Conservation (phyloP, 30 jellyfish, hydroid and myxozoan genomes). For the Morbakka virulenta region DNA sequence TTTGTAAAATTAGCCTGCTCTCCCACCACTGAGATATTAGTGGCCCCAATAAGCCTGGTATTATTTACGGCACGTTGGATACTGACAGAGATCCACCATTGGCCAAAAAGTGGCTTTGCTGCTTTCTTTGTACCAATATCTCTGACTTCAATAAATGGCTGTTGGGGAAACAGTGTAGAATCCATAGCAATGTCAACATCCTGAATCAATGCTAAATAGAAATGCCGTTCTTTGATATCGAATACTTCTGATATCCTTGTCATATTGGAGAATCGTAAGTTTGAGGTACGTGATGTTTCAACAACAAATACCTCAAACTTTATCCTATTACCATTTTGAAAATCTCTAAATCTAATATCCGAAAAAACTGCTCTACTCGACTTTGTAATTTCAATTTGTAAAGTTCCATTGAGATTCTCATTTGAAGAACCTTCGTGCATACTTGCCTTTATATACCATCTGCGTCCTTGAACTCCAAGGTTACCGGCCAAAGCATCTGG, state of each 20-base stretch:
- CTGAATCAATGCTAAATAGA: constrained; percentile 50
- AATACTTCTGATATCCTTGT: constrained; percentile 42
- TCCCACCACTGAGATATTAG: not conserved
- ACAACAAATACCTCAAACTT: constrained; percentile 33
- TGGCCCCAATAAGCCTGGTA: constrained; percentile 50
- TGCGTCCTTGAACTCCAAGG: constrained; percentile 61
- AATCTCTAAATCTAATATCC: constrained; percentile 52
- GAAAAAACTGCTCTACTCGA: constrained; percentile 49
- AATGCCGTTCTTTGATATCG: constrained; percentile 56
- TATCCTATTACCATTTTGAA: constrained; percentile 44
- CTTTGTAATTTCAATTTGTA: constrained; percentile 26
- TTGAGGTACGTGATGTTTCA: constrained; percentile 48
- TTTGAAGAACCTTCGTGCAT: constrained; percentile 39
- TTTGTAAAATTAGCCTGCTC: constrained; percentile 59
- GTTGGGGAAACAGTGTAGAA: constrained; percentile 67
- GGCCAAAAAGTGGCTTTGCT: constrained; percentile 50
- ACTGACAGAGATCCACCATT: constrained; percentile 62
- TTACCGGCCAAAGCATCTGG: constrained; percentile 78
- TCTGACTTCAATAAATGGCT: constrained; percentile 72
- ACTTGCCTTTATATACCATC: constrained; percentile 69
- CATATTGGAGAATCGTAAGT: constrained; percentile 48
- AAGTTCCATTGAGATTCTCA: constrained; percentile 51
- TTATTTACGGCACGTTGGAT: constrained; percentile 16
- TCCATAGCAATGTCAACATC: constrained; percentile 60
- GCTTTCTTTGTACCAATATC: constrained; percentile 78